These are phyloP conservation scores for Trichogramma pretiosum DNA, from an alignment of 1,140 invertebrate genomes.

Conservation along the genomic window DNA sequence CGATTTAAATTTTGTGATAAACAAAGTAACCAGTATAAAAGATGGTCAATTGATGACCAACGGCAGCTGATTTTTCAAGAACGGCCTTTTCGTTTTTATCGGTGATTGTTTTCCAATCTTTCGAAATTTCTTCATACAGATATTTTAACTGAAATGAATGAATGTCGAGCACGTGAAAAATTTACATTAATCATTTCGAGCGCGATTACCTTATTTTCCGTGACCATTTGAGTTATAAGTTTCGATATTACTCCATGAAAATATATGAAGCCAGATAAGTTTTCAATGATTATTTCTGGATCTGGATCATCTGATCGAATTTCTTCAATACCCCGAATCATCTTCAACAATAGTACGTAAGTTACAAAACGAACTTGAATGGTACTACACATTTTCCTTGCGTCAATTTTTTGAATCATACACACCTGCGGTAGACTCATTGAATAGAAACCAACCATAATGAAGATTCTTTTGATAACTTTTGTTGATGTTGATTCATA, in stretches of 20 bases:
- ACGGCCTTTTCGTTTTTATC: background rate
- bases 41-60: background rate
- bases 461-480: background rate
- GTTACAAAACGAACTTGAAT: too few relatives aligned
- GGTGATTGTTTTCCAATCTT: background rate
- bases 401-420: background rate
- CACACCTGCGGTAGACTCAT: background rate
- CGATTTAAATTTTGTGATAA: too few relatives aligned
- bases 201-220: background rate
- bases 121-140: background rate
- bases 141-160: background rate
- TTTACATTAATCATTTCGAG: too few relatives aligned
- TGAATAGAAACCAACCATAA: background rate
- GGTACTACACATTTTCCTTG: too few relatives aligned
- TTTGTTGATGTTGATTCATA: background rate
- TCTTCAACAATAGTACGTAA: too few relatives aligned
- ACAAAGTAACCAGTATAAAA: background rate
- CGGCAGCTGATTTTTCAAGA: background rate
- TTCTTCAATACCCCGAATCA: slow-evolving; percentile 1
- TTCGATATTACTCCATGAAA: background rate
- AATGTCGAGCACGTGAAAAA: background rate
- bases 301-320: background rate
- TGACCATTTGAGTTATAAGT: background rate
- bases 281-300: background rate
- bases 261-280: background rate